These are phyloP conservation scores for Takifugu ocellatus DNA, from an alignment of 2,797 vertebrate genomes.

Conservation along the genomic window DNA sequence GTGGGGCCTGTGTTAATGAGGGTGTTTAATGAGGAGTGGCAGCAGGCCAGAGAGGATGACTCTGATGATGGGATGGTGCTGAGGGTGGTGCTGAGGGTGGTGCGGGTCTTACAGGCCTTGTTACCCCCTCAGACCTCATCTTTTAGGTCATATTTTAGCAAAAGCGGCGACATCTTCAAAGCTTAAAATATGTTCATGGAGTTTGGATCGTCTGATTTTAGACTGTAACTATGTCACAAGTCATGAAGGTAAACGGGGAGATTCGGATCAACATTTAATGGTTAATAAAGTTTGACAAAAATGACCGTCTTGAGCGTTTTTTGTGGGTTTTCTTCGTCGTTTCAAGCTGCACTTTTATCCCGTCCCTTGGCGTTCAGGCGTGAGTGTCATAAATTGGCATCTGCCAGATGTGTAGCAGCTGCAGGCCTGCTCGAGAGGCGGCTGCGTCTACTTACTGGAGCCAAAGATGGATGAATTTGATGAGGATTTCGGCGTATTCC, in stretches of 20 bases:
- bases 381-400: neutral
- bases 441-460: neutral
- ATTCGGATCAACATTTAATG: too few relatives aligned
- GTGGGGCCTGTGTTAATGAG: constrained; percentile 16
- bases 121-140: neutral
- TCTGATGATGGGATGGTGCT: constrained; percentile 15
- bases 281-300: too few relatives aligned
- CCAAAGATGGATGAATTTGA: neutral
- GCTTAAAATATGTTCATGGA: too few relatives aligned
- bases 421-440: constrained; percentile 24
- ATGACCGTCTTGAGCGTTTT: neutral
- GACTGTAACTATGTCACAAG: too few relatives aligned
- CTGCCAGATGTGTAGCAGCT: constrained; percentile 16
- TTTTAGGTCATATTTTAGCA: neutral
- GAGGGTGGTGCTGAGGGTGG: constrained; percentile 20
- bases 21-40: constrained; percentile 1
- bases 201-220: too few relatives aligned
- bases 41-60: constrained; percentile 38
- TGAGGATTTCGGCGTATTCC: too few relatives aligned
- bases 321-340: neutral
- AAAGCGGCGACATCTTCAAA: too few relatives aligned
- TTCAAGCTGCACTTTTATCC: too few relatives aligned
- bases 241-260: too few relatives aligned
- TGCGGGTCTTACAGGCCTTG: constrained; percentile 25
- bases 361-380: neutral